These are phyloP conservation scores for Platerodrilus igneus DNA, from an alignment of 2,888 invertebrate genomes.

Conservation along the genomic window DNA sequence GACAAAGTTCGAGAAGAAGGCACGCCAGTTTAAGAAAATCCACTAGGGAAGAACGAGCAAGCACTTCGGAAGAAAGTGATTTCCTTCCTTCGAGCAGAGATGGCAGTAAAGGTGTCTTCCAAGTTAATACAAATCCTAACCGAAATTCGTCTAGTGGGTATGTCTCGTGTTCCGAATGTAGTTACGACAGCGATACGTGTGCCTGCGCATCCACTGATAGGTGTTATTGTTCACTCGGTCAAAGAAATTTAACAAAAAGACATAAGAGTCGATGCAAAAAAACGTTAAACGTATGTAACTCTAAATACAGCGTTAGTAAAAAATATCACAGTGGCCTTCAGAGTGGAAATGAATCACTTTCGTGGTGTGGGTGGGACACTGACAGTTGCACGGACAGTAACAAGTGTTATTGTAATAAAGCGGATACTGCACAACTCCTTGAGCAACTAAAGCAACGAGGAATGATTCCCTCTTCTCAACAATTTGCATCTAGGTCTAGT, in stretches of 20 bases:
- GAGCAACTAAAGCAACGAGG: slow-evolving; percentile 52
- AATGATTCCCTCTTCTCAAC: slow-evolving; percentile 45
- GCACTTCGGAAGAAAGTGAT: slow-evolving; percentile 50
- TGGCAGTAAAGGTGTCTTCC: slow-evolving; percentile 38
- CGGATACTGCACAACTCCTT: slow-evolving; percentile 41
- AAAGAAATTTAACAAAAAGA: slow-evolving; percentile 44
- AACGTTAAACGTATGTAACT: slow-evolving; percentile 42
- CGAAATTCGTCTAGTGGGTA: slow-evolving; percentile 58
- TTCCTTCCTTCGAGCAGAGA: slow-evolving; percentile 44
- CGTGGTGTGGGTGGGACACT: slow-evolving; percentile 75
- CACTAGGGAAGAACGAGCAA: slow-evolving; percentile 32
- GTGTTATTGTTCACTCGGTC: slow-evolving; percentile 77
- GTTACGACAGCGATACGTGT: slow-evolving; percentile 79
- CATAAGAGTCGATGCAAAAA: slow-evolving; percentile 23
- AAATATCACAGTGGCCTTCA: slow-evolving; percentile 64
- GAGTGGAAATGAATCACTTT: slow-evolving; percentile 37
- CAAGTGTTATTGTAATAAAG: slow-evolving; percentile 74
- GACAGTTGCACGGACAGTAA: slow-evolving; percentile 84
- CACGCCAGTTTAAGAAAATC: slow-evolving; percentile 11
- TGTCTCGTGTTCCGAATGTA: slow-evolving; percentile 84
- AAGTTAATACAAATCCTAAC: slow-evolving; percentile 37
- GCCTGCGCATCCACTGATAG: slow-evolving; percentile 71
- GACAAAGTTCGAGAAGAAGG: slow-evolving; percentile 38
- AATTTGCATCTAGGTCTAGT: slow-evolving; percentile 27
- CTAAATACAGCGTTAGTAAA: slow-evolving; percentile 50